Conservation (phyloP, 2,888 invertebrate species). For the Mythimna vitellina region DNA sequence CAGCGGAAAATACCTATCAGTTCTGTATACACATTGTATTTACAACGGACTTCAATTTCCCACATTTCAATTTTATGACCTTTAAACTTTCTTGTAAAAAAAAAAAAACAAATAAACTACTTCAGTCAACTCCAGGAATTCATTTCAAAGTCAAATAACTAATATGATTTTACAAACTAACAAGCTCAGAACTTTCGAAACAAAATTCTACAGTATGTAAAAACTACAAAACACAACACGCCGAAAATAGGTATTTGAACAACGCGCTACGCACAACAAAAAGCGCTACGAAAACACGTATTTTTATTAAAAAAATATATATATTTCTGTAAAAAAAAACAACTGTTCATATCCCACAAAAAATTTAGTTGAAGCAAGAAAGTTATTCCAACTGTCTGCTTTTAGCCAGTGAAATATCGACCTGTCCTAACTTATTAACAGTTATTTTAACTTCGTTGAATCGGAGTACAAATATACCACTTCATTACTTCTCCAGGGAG, state of each 20-base stretch:
- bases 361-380: slow-evolving; percentile 20
- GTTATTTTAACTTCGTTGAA: slow-evolving; percentile 46
- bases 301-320: not conserved
- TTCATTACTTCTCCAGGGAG: slow-evolving; percentile 41
- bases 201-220: slow-evolving; percentile 3
- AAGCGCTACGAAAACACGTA: slow-evolving; percentile 25
- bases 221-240: not conserved
- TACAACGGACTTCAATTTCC: slow-evolving; percentile 8
- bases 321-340: not conserved
- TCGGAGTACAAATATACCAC: slow-evolving; percentile 42
- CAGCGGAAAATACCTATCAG: not conserved
- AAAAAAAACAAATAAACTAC: slow-evolving; percentile 10
- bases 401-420: slow-evolving; percentile 27
- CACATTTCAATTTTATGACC: slow-evolving; percentile 7
- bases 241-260: not conserved
- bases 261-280: not conserved
- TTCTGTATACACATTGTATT: not conserved
- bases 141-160: slow-evolving; percentile 15
- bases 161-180: not conserved
- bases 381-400: slow-evolving; percentile 11
- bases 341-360: slow-evolving; percentile 33
- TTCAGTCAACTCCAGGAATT: not conserved
- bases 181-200: slow-evolving; percentile 12
- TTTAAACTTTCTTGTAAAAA: slow-evolving; percentile 15
- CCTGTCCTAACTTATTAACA: slow-evolving; percentile 55